Base-by-base conservation (phyloP, 2,888 invertebrate species). In the Zhengitettix transpicula region DNA sequence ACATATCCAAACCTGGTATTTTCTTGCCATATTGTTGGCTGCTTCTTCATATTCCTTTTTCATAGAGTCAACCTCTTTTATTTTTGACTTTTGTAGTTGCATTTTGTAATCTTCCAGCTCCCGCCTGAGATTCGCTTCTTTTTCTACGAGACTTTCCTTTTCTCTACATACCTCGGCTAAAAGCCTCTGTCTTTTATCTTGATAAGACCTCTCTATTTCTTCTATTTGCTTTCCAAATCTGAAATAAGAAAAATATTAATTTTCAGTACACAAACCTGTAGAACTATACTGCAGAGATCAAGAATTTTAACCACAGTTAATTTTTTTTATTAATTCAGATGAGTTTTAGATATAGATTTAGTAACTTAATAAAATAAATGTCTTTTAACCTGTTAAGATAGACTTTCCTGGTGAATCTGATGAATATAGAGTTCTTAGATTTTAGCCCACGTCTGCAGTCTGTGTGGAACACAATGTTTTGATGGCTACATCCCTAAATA, bases 181-280 rank as follows among this genome's bases (percentile, higher is more conserved):
- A 14, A 81, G 63, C 58, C 78, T 72, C 58, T 74, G 72, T 41
- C 77, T 72, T 66, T 80, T 77, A 59, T 81, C 80, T 61, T 80
- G 78, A 63, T 78, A 80, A 3, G 73, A 71, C 61, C 75, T 73
- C 64, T 78, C 78, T 65, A 80, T 80, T 57, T 77, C 75, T 68
- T 77, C 77, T 10, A 78, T 72, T 68, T 80, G 74, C 57, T 77
- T 76, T 66, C 80, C 80, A 54, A 78, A 75, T 61, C 78, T 77
- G 60, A 12, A 58, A 11, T 28, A 40, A 53, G 7, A n/a, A 60
- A 40, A 28, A 2, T 7, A 28, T 28, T 28, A 28, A 28, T 7
- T 5, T 28, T 28, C 28, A 28, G 28, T 7, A 28, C 7, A 28
- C 2, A 7, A 28, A 5, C 28, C 28, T n/a, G n/a, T n/a, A n/a